A percentile compares a stretch with the other conserved stretches of the same genome.
phyloP scores from a whole-genome alignment of 2,113 vertebrate genomes.

The Nanorana parkeri region DNA sequence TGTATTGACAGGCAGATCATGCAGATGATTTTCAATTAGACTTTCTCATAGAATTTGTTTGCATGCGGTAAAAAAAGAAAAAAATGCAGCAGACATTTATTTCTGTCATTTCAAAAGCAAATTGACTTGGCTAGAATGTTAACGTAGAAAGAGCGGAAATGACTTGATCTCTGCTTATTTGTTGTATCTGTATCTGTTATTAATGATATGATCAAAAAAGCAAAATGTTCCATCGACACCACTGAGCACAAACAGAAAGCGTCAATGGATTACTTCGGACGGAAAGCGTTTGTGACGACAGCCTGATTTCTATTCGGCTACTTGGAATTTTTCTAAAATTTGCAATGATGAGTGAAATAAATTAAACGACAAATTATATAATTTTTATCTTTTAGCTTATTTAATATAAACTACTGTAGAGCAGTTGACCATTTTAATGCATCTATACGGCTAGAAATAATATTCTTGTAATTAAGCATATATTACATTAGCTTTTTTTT shows the following conservation, averaged over 20 bases:
- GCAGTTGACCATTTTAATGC: too few species aligned
- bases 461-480: too few species aligned
- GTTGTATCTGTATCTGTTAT: not conserved
- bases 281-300: too few species aligned
- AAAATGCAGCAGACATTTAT: constrained; percentile 39
- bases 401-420: too few species aligned
- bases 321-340: too few species aligned
- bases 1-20: constrained; percentile 59
- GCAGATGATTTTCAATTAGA: constrained; percentile 61
- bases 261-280: too few species aligned
- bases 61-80: constrained; percentile 18
- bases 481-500: too few species aligned
- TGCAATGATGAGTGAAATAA: too few species aligned
- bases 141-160: not conserved
- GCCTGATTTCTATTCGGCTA: too few species aligned
- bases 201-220: not conserved
- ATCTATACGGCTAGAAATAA: too few species aligned
- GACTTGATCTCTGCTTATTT: constrained; percentile 12
- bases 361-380: too few species aligned
- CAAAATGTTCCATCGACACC: not conserved
- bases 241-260: not conserved
- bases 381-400: too few species aligned
- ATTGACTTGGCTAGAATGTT: constrained; percentile 4
- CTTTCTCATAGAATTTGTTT: constrained; percentile 54
- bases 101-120: constrained; percentile 5